Conservation (phyloP, 2,113 vertebrate species). For the Arvicanthis niloticus region DNA sequence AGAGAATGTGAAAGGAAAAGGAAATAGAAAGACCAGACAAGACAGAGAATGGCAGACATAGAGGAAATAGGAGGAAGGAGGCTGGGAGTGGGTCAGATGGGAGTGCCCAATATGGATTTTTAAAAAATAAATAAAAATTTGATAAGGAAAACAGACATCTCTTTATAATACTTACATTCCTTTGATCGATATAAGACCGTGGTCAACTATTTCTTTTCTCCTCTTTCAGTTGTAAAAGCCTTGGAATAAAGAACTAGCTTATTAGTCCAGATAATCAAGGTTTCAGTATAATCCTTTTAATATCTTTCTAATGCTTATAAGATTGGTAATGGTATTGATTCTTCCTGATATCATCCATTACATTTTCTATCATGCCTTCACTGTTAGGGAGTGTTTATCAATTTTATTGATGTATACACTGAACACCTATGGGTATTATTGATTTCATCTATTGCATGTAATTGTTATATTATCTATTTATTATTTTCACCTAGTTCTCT, state of each 20-base stretch:
- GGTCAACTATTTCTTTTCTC: neutral
- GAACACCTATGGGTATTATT: no score
- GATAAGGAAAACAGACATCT: neutral
- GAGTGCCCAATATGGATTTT: no score
- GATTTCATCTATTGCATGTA: neutral
- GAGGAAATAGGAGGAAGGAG: neutral
- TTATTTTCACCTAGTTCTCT: neutral
- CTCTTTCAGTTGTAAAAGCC: neutral
- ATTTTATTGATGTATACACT: neutral
- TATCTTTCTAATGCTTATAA: neutral
- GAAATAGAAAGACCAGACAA: neutral
- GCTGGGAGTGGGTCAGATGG: accelerated
- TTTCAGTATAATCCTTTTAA: neutral
- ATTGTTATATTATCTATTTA: neutral
- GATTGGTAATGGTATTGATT: neutral
- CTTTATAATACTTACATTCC: neutral
- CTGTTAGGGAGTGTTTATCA: neutral
- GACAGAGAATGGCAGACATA: no score
- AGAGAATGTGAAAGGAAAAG: no score
- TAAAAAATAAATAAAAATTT: neutral
- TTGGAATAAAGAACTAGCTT: neutral
- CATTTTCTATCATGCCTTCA: neutral
- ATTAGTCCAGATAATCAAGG: neutral
- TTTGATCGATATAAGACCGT: no score
- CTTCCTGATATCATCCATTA: neutral